phyloP scores from a whole-genome alignment of 2,888 invertebrate species.

The Magallana nippona region DNA sequence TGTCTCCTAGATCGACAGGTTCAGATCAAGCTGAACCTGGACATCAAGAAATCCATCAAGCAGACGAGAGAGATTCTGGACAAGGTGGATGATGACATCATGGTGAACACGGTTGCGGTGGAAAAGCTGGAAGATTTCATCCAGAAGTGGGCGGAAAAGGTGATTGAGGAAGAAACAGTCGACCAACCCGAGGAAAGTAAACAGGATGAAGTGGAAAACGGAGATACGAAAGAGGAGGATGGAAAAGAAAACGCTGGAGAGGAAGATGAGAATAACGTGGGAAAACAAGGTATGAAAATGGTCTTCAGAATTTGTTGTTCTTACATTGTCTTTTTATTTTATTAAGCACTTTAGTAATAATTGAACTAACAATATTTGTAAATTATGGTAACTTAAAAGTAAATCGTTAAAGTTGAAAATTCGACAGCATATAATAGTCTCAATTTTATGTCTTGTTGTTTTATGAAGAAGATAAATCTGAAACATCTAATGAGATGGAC shows the following conservation, averaged over 20 bases:
- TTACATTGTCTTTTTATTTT: too few species aligned
- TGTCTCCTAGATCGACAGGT: neutral
- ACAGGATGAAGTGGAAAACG: neutral
- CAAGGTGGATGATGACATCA: constrained; percentile 16
- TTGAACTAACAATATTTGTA: too few species aligned
- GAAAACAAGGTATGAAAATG: neutral
- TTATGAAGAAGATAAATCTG: neutral
- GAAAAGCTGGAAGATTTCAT: constrained; percentile 32
- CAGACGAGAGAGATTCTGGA: constrained; percentile 14
- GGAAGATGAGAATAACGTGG: neutral
- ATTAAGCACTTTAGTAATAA: too few species aligned
- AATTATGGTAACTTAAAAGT: too few species aligned
- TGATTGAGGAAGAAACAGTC: neutral
- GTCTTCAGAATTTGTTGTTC: too few species aligned
- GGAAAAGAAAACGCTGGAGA: neutral
- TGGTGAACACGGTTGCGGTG: neutral
- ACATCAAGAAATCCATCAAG: neutral
- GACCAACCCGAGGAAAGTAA: neutral
- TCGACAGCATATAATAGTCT: too few species aligned
- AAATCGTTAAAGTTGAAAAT: too few species aligned
- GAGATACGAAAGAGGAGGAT: neutral
- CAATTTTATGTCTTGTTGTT: too few species aligned
- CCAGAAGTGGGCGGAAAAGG: constrained; percentile 21
- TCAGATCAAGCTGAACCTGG: neutral
- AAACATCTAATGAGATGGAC: too few species aligned